Evolutionary conservation across 2,797 vertebrate species (phyloP), one percentile per base, ranked within the genome.

Genomic region (Picus viridis): DNA sequence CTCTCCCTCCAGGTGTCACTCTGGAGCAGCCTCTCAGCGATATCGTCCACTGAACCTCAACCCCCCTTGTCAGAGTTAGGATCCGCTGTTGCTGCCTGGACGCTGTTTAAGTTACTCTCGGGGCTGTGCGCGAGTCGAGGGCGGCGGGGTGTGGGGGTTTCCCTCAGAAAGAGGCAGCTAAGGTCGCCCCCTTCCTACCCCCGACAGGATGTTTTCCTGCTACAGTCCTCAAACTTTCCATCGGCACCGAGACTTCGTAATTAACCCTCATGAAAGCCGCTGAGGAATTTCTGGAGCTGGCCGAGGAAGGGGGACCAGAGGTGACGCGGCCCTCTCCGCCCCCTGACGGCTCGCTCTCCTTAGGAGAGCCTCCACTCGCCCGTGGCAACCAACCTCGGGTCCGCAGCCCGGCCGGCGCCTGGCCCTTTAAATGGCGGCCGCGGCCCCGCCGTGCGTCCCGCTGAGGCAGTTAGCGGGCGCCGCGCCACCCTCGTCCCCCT

Each of bases 351-450:
- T 65, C 7, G 30, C 51, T 10, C 12, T 56, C 7, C 18, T 16
- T 7, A 34, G 23, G 19, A 27, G 36, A 73, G 16, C 32, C 65
- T 14, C 78, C 70, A 20, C 91, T 87, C 53, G 23, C 70, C 82
- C 91, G 7, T 1, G 15, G 30, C 75, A 39, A 6, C 76, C 23
- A 6, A 6, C 53, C 45, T 26, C 71, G 74, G 72, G 7, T 67
- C 71, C 7, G 63, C 34, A 49, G 68, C 30, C 34, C 51, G 29
- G 65, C 70, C 62, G 71, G 79, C 54, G 32, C 73, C 93, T 88
- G 94, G 90, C 85, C 96, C 96, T 96, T 96, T 95, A 96, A 96
- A 86, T 88, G 76, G 88, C 88, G 90, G 88, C 84, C 58, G 74
- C 88, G 77, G 90, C 86, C 78, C 73, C 45, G 59, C 68, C 53